Percentiles rank a stretch among this genome's conserved stretches.
These are phyloP conservation scores for Escarpia spicata DNA, from an alignment of 2,888 invertebrate species.

Conservation along the genomic window DNA sequence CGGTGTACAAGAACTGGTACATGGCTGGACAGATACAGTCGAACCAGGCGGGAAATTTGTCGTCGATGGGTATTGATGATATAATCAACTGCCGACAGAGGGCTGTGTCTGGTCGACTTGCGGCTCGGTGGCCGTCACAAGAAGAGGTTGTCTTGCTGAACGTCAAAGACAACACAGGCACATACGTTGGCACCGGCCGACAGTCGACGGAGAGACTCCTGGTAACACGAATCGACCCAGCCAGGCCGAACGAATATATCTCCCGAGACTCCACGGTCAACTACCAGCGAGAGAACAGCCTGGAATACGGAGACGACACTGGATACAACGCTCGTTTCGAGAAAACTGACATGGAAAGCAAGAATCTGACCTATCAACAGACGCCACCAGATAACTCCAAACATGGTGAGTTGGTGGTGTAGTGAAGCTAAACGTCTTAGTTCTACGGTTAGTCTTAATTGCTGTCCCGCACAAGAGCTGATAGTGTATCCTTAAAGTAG, in stretches of 20 bases:
- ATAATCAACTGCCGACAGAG: conserved; percentile 53
- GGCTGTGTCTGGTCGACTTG: conserved; percentile 19
- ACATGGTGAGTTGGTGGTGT: not conserved
- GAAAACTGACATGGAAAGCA: conserved; percentile 27
- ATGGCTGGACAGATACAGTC: conserved; percentile 53
- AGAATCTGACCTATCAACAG: not conserved
- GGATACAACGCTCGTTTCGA: conserved; percentile 54
- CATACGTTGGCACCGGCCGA: conserved; percentile 48
- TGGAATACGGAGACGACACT: conserved; percentile 57
- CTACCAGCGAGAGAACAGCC: conserved; percentile 49
- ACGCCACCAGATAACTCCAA: not conserved
- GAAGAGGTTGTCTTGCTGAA: conserved; percentile 54
- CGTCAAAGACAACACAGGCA: conserved; percentile 47
- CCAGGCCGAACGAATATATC: conserved; percentile 46
- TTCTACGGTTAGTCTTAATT: not conserved
- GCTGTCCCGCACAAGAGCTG: not conserved
- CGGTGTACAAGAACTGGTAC: conserved; percentile 53
- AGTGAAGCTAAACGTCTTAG: not conserved
- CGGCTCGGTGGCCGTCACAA: conserved; percentile 30
- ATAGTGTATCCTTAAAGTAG: too few relatives aligned
- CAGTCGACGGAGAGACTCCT: conserved; percentile 46
- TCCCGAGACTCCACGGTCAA: conserved; percentile 45
- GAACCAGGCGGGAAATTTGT: conserved; percentile 43
- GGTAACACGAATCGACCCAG: conserved; percentile 26
- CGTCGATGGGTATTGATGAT: conserved; percentile 47